Evolutionary conservation across 2,888 invertebrate species (phyloP).

Genomic region (Dicycla oo): DNA sequence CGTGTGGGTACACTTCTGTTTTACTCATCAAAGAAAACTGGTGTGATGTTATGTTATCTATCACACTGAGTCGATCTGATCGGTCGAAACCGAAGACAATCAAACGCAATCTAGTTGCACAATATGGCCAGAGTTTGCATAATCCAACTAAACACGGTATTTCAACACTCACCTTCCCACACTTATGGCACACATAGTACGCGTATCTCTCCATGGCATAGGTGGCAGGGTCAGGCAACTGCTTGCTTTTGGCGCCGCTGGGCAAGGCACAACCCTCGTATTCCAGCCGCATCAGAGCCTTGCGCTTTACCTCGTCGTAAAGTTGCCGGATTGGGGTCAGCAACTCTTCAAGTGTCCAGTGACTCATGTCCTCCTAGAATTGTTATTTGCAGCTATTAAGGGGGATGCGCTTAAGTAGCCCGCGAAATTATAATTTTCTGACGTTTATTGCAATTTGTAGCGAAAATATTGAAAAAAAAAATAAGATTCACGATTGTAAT

Average conservation of each 20-base stretch:
- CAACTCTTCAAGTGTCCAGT: slow-evolving; percentile 94
- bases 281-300: slow-evolving; percentile 98
- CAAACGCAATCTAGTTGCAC: neutral
- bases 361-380: slow-evolving; percentile 94
- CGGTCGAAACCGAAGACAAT: neutral
- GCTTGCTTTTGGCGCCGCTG: slow-evolving; percentile 92
- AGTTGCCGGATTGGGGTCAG: slow-evolving; percentile 95
- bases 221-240: slow-evolving; percentile 94
- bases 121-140: too few relatives aligned
- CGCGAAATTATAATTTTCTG: too few relatives aligned
- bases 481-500: too few relatives aligned
- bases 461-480: too few relatives aligned
- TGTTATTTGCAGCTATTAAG: neutral
- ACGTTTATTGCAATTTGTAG: too few relatives aligned
- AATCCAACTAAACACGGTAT: neutral
- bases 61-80: neutral
- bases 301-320: slow-evolving; percentile 97
- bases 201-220: slow-evolving; percentile 99
- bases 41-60: neutral
- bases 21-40: neutral
- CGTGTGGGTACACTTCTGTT: neutral
- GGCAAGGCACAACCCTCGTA: slow-evolving; percentile 97
- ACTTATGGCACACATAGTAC: slow-evolving; percentile 99
- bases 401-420: too few relatives aligned
- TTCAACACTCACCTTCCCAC: slow-evolving; percentile 92